Percentiles rank a stretch among this genome's conserved stretches.
phyloP scores from a whole-genome alignment of 2,113 vertebrate genomes.

The Micronycteris hirsuta region DNA sequence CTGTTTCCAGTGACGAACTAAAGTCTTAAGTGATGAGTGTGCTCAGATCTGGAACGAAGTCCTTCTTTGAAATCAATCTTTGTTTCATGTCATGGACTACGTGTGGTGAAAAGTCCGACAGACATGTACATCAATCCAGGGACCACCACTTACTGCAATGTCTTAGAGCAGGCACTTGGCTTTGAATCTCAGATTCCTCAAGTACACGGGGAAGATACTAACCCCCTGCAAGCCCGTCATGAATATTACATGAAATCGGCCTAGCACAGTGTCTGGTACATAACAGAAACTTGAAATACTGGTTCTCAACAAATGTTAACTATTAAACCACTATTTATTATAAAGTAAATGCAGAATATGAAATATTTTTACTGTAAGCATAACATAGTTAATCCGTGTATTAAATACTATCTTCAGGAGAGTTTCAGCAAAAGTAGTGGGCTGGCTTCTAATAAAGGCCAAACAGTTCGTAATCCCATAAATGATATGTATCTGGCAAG shows the following conservation, averaged over 20 bases:
- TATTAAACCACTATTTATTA: slow-evolving; percentile 45
- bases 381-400: slow-evolving; percentile 30
- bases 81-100: not conserved
- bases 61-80: not conserved
- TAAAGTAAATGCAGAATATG: slow-evolving; percentile 27
- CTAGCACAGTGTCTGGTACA: not conserved
- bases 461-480: slow-evolving; percentile 27
- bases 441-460: slow-evolving; percentile 4
- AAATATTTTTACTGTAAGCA: slow-evolving; percentile 52
- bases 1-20: not conserved
- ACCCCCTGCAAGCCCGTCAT: not conserved
- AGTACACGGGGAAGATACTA: not conserved
- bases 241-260: not conserved
- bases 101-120: not conserved
- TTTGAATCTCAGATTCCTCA: not conserved
- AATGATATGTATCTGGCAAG: slow-evolving; percentile 50
- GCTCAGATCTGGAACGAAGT: not conserved
- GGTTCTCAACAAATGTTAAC: slow-evolving; percentile 29
- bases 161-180: not conserved
- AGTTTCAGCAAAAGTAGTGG: slow-evolving; percentile 32
- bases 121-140: not conserved
- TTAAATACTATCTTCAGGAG: slow-evolving; percentile 55
- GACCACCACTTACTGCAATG: too few species aligned
- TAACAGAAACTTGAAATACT: not conserved
- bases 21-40: not conserved